Evolutionary conservation across 2,888 invertebrate species (phyloP), one percentile per base, ranked within the genome.

Genomic region (Nemapogon koenigi): DNA sequence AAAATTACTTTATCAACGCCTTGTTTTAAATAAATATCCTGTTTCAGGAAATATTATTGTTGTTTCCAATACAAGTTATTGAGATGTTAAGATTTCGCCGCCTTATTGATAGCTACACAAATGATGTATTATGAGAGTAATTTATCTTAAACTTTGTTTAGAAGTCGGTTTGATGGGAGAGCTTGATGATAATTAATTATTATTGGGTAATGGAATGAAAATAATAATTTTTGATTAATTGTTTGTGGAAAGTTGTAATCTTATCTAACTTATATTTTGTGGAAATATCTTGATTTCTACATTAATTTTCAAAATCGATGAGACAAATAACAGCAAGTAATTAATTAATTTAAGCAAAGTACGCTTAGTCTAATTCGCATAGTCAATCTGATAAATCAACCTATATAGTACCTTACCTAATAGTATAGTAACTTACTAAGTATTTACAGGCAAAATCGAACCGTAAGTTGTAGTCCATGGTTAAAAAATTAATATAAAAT

Each of bases 1-100:
- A 76, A 78, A 76, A 78, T 78, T 78, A 78, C 76, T 78, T 76
- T 76, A 78, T 78, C 78, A 78, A 75, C 78, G 76, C 73, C 78
- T 76, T 75, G 75, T 76, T 78, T 78, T 72, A 72, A 78, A 76
- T 76, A 78, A 78, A 78, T 76, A 76, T 75, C 72, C 75, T 68
- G 75, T 78, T 78, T 78, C 75, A 75, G 78, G 76, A 76, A 76
- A 70, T 78, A 78, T 78, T 76, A 70, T 76, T 69, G 72, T 73
- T 75, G 63, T 75, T 71, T 69, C 68, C 70, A 68, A 75, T 72
- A 73, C 75, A 69, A 71, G 72, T 66, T 64, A 76, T 76, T 76
- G 76, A 78, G 78, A 72, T 73, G 78, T 68, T 63, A 66, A 70
- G 71, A 68, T 67, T 67, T 54, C 52, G 62, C 72, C 72, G 73